Evolutionary conservation across 2,113 vertebrate genomes (phyloP), one percentile per base, ranked within the genome.

Genomic region (Sinocyclocheilus anshuiensis): DNA sequence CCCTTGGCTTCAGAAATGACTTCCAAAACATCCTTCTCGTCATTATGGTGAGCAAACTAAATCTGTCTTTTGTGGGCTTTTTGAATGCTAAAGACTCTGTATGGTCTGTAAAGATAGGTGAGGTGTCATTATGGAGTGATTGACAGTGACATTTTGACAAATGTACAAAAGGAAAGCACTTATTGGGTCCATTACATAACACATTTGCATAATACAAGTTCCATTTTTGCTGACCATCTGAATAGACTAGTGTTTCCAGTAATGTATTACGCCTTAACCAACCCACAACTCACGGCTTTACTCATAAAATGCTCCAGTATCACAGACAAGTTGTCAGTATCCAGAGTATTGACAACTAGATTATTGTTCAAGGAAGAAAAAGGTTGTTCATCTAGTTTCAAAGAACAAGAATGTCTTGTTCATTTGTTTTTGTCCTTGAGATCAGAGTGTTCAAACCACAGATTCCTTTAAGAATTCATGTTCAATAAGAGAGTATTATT

Each of bases 21-120:
- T 99, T 97, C 89, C 98, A 99, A 93, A 98, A 99, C 87, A 95
- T 99, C 45, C 95, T 99, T 7, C 93, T 99, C 90, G 97, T 96
- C 84, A 97, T 99, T 92, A 98, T 99, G 98, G 97, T 99, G 89
- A 92, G 94, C 79, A 18, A 22, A 22, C 11, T 33, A 77, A 76
- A 48, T 20, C 82, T 4, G 57, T 29, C 33, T 76, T 18, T 67
- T 67, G 16, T 72, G 33, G 10, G 18, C 36, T 42, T 42, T 72
- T 72, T 72, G 36, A 39, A 22, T 72, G 24, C 11, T 65, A 33
- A 69, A 53, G 42, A 29, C 13, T 16, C 15, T 53, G 24, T 53
- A 15, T 53, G 7, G n/a, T 29, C 7, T 77, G 45, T 77, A 77
- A 77, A 26, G n/a, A 29, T 29, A 5, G 42, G n/a, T 15, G 48